Evolutionary conservation across 2,113 vertebrate genomes (phyloP), one percentile per base, ranked within the genome.

Genomic region (Thinocorus orbignyianus): DNA sequence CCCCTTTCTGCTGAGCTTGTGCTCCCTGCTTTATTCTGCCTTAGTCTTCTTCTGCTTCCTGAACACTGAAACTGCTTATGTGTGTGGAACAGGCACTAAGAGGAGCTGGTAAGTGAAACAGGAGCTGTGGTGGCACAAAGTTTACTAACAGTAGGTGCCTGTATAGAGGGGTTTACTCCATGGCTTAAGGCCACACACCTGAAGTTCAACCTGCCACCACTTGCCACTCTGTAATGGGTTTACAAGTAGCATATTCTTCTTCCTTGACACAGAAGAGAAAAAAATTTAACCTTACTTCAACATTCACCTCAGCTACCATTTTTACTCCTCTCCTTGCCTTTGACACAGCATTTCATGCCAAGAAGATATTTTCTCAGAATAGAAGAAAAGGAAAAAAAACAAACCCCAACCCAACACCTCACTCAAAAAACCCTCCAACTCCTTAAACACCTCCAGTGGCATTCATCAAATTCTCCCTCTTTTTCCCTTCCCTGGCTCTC

Each of bases 351-450:
- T 48, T 57, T 71, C 41, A 42, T 11, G 13, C 8, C 17, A 52
- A 33, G 16, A 69, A 66, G 44, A 64, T 0, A 57, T 64, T 66
- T 81, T 69, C 3, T 81, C 8, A 4, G 13, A 24, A 23, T 77
- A 60, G 11, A 74, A 71, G 5, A 35, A 17, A 24, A 11, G 16
- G 31, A 24, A 22, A 26, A n/a, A 22, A 69, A 44, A 9, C 8
- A 11, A 3, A 6, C 13, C 33, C 13, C 26, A 54, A 41, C 37
- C 28, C 5, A 17, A 31, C n/a, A 37, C 2, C 25, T 31, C 35
- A 13, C 12, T 3, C 2, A 22, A 42, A 88, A 42, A 7, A 42
- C 2, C 0, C 9, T 14, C 3, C 2, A 41, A 30, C 62, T 57
- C 9, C 15, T 23, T 28, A 64, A 10, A 71, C 54, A 5, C 1